Conservation (phyloP, 2,113 vertebrate species). For the Hemiprocne comata region DNA sequence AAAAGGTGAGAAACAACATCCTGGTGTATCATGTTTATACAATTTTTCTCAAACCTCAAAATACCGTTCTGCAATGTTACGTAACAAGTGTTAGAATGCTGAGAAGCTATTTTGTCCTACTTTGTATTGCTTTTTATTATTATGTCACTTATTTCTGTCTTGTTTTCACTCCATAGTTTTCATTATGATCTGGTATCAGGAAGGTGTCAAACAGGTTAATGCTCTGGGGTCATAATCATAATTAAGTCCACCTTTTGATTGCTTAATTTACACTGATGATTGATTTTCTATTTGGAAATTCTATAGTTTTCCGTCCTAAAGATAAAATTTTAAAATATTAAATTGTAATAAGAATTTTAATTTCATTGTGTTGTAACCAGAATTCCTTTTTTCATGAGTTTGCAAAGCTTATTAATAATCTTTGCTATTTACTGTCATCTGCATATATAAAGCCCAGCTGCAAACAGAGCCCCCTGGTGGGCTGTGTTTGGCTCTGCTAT, state of each 20-base stretch:
- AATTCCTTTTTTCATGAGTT: background rate
- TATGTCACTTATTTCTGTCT: background rate
- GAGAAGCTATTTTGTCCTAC: background rate
- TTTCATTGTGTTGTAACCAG: background rate
- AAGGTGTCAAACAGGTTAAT: background rate
- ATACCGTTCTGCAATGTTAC: background rate
- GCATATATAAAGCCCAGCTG: background rate
- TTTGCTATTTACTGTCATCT: background rate
- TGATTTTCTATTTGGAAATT: background rate
- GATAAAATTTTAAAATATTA: background rate
- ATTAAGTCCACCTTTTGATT: background rate
- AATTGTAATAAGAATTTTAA: background rate
- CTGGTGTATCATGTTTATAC: background rate
- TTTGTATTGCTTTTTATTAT: background rate
- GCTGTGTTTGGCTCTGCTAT: background rate
- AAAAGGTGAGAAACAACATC: constrained; percentile 59
- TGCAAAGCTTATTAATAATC: background rate
- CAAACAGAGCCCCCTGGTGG: background rate
- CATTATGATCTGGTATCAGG: background rate
- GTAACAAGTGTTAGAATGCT: background rate
- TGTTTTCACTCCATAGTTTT: background rate
- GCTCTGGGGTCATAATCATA: background rate
- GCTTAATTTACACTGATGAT: background rate
- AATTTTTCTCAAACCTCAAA: background rate
- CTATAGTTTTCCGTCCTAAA: background rate